phyloP scores from a whole-genome alignment of 2,113 vertebrate genomes.

The Amphilophus citrinellus region DNA sequence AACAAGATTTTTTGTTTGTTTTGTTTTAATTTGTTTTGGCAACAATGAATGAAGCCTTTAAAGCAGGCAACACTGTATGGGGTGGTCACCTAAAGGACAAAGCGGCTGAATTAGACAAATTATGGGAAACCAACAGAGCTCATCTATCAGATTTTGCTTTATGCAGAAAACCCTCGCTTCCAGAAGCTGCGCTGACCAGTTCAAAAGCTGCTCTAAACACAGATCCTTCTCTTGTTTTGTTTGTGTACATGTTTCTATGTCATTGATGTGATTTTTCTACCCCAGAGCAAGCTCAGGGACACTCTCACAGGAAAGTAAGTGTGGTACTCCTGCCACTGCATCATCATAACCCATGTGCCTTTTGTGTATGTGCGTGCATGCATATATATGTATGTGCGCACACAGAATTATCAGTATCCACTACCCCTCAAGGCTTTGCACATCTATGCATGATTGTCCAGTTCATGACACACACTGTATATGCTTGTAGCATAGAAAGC shows the following conservation, averaged over 20 bases:
- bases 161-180: neutral
- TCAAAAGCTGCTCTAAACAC: constrained; percentile 63
- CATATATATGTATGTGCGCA: constrained; percentile 59
- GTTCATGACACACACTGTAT: constrained; percentile 48
- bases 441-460: constrained; percentile 85
- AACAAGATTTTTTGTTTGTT: neutral
- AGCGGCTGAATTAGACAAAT: neutral
- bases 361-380: constrained; percentile 65
- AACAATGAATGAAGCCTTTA: neutral
- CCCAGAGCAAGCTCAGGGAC: constrained; percentile 97
- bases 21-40: neutral
- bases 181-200: constrained; percentile 13
- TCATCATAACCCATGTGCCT: constrained; percentile 51
- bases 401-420: constrained; percentile 35
- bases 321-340: constrained; percentile 78
- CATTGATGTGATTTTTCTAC: constrained; percentile 89
- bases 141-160: neutral
- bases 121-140: neutral
- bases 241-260: constrained; percentile 73
- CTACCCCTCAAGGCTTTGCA: constrained; percentile 77
- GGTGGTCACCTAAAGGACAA: neutral
- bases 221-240: constrained; percentile 68
- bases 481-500: constrained; percentile 48
- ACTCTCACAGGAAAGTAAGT: constrained; percentile 99
- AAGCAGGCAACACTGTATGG: neutral